These are phyloP conservation scores for Hypomesus transpacificus DNA, from an alignment of 2,113 vertebrate genomes.

Conservation along the genomic window DNA sequence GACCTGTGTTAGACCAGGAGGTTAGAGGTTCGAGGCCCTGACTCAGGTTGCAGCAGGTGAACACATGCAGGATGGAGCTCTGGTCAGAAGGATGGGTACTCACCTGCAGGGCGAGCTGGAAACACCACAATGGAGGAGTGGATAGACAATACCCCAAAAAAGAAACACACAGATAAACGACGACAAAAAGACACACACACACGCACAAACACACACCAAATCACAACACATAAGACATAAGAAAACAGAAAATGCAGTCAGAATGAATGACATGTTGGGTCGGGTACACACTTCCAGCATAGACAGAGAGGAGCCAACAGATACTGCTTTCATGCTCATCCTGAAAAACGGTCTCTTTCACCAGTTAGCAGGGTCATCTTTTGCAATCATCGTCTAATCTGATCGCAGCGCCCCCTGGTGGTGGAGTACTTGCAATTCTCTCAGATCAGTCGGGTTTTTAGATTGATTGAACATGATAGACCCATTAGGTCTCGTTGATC, in stretches of 20 bases:
- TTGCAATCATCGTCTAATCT: background rate
- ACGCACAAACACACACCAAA: no score
- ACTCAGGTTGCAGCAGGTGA: constrained; percentile 44
- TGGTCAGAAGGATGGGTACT: constrained; percentile 95
- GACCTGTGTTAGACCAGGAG: no score
- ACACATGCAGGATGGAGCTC: constrained; percentile 78
- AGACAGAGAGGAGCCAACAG: constrained; percentile 54
- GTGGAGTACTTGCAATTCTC: constrained; percentile 4
- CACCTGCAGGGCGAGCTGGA: constrained; percentile 98
- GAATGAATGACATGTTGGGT: constrained; percentile 88
- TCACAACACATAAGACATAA: constrained; percentile 58
- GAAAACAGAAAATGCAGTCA: constrained; percentile 83
- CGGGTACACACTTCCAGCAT: constrained; percentile 67
- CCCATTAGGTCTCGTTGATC: background rate
- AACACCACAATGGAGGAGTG: constrained; percentile 97
- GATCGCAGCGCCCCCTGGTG: constrained; percentile 43
- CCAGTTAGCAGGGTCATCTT: background rate
- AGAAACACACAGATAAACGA: constrained; percentile 56
- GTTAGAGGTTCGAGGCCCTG: no score
- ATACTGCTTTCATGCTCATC: constrained; percentile 10
- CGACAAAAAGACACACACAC: no score
- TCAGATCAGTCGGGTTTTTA: background rate
- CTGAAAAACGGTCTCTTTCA: background rate
- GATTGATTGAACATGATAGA: background rate
- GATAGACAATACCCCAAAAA: constrained; percentile 79